Conservation (phyloP, 2,113 vertebrate species). For the Lepus americanus region DNA sequence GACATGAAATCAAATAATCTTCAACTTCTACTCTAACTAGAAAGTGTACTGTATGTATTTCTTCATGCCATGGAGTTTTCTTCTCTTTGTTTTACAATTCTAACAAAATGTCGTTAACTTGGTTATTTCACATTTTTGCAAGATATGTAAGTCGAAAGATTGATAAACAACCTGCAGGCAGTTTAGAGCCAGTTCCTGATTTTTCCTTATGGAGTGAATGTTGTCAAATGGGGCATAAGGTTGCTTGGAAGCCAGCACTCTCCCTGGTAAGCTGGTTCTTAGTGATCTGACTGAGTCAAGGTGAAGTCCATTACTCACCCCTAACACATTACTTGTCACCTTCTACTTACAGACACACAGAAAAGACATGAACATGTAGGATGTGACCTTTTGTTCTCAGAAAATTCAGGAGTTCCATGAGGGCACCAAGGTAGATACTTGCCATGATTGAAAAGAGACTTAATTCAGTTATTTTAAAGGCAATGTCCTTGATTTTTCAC, state of each 20-base stretch:
- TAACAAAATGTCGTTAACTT: constrained; percentile 21
- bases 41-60: background rate
- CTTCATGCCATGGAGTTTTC: background rate
- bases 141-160: background rate
- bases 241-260: background rate
- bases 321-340: background rate
- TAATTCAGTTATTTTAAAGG: constrained; percentile 75
- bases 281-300: background rate
- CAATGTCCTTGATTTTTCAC: constrained; percentile 62
- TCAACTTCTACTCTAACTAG: constrained; percentile 45
- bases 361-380: background rate
- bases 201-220: background rate
- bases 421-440: constrained; percentile 1
- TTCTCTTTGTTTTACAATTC: background rate
- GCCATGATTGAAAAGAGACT: background rate
- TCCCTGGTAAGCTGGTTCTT: background rate
- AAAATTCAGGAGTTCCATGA: constrained; percentile 63
- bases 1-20: constrained; percentile 27
- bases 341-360: constrained; percentile 38
- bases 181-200: background rate
- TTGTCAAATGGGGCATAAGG: background rate
- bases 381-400: constrained; percentile 53
- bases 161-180: background rate
- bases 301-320: background rate
- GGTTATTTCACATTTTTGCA: background rate